Evolutionary conservation across 2,888 invertebrate genomes (phyloP), one percentile per base, ranked within the genome.

Genomic region (Andrena minutula): DNA sequence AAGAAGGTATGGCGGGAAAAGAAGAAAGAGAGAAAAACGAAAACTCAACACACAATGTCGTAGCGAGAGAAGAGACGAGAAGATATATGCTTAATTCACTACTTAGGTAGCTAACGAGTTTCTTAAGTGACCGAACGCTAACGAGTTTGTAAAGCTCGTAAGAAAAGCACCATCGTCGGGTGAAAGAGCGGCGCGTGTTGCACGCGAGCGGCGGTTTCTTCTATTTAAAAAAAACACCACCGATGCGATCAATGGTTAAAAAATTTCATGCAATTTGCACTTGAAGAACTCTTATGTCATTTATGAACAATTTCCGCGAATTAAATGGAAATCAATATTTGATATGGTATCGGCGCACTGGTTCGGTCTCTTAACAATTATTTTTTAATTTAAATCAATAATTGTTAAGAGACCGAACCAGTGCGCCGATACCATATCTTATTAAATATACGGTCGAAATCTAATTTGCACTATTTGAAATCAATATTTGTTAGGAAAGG

Each of bases 11-110:
- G 2, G 58, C 23, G 26, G 56, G 63, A 73, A 65, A 49, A 60
- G 16, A 16, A 3, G 51, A 10, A 28, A 41, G 58, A 10, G 8
- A 79, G 75, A 71, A 70, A 81, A 63, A 60, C 64, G 71, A 78
- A 81, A 89, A 85, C 84, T 79, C 79, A 69, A 79, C 64, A 69
- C 64, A 82, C 70, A 71, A 63, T 66, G 68, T 66, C 35, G 58
- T 35, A 53, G 73, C 82, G 66, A 73, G 79, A 85, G 76, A 85
- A 79, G 70, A 75, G 61, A 84, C 61, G 69, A 80, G 84, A 84
- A 87, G 82, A 85, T 86, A 86, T 87, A 87, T 83, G 85, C 80
- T 86, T 86, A 85, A 87, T 87, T 87, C 80, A 85, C 79, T 87
- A 84, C 82, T 83, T 85, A 85, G 83, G 75, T 65, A 72, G 86